Conservation (phyloP, 2,797 vertebrate genomes). For the Lates japonicus region DNA sequence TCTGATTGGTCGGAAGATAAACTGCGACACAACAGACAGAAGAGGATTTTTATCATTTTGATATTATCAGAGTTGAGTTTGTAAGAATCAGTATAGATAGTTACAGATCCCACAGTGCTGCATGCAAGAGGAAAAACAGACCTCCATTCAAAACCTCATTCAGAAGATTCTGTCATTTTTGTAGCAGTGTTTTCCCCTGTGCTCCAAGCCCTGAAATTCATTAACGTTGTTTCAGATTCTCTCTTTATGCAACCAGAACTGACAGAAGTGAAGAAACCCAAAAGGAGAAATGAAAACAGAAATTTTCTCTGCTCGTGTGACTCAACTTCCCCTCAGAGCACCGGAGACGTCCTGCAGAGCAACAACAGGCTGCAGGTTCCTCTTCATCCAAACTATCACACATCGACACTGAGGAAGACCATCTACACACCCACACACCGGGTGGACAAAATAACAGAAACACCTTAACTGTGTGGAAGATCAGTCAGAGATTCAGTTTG, state of each 20-base stretch:
- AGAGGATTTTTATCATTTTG: background rate
- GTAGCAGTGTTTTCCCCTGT: background rate
- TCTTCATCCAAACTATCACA: background rate
- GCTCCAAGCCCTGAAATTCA: background rate
- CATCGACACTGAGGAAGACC: too few relatives aligned
- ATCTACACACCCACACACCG: background rate
- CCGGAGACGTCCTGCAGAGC: constrained; percentile 15
- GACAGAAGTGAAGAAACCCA: constrained; percentile 44
- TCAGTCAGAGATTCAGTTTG: too few relatives aligned
- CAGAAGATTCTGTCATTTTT: background rate
- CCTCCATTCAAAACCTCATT: background rate
- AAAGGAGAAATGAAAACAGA: constrained; percentile 65
- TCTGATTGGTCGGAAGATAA: constrained; percentile 33
- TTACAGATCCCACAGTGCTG: background rate
- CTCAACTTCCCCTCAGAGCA: constrained; percentile 54
- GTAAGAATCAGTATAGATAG: too few relatives aligned
- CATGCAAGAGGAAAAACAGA: background rate
- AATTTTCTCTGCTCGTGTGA: constrained; percentile 32
- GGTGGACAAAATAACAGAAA: constrained; percentile 2
- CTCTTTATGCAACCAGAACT: background rate
- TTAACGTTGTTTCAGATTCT: background rate
- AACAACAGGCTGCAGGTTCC: constrained; percentile 9
- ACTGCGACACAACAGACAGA: background rate
- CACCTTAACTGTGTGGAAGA: background rate
- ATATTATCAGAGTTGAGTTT: background rate